Evolutionary conservation across 2,797 vertebrate genomes (phyloP).

Genomic region (Peromyscus aztecus): DNA sequence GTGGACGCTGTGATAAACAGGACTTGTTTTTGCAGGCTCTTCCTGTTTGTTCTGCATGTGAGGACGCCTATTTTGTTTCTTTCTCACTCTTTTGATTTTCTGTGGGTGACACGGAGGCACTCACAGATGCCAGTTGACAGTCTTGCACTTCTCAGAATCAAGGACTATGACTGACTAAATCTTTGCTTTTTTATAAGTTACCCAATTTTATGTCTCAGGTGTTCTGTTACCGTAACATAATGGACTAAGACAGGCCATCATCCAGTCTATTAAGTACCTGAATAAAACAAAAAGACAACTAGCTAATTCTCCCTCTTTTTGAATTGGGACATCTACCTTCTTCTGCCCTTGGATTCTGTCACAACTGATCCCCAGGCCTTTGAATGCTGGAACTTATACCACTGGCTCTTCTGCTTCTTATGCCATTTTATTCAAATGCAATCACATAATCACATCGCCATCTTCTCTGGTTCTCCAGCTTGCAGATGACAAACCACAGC

Average conservation of each 20-base stretch:
- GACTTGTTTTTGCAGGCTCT: too few relatives aligned
- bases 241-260: not conserved
- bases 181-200: not conserved
- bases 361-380: not conserved
- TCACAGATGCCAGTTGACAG: not conserved
- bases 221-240: not conserved
- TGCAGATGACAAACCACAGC: not conserved
- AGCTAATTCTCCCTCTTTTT: not conserved
- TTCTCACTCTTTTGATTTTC: not conserved
- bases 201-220: not conserved
- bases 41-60: not conserved
- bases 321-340: too few relatives aligned
- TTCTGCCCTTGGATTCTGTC: not conserved
- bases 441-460: not conserved
- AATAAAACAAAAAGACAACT: not conserved
- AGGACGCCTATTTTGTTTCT: not conserved
- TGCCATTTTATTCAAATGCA: not conserved
- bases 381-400: not conserved
- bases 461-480: not conserved
- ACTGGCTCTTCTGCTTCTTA: not conserved
- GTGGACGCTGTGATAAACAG: not conserved
- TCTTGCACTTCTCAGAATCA: not conserved
- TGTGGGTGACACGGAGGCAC: not conserved
- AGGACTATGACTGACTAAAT: not conserved
- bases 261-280: not conserved